phyloP scores from a whole-genome alignment of 2,113 vertebrate species.

The Beaufortia kweichowensis region DNA sequence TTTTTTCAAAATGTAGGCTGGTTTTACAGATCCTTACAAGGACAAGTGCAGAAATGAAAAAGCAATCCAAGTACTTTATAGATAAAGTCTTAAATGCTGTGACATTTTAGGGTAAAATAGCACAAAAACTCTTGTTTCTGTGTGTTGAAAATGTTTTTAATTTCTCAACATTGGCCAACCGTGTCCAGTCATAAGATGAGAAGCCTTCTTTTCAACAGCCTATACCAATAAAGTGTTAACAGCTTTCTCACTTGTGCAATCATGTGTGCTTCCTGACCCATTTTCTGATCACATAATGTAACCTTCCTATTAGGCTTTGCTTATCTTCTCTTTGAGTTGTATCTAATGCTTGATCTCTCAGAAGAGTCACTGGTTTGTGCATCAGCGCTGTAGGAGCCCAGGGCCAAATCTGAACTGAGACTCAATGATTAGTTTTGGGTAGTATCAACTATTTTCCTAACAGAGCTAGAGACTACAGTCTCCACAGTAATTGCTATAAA shows the following conservation, averaged over 20 bases:
- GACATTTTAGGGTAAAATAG: not conserved
- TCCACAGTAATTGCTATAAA: conserved; percentile 37
- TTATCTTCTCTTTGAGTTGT: conserved; percentile 40
- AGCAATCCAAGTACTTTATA: not conserved
- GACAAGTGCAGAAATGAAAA: not conserved
- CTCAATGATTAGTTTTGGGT: conserved; percentile 56
- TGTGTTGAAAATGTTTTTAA: not conserved
- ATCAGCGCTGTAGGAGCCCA: conserved; percentile 59
- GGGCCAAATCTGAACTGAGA: conserved; percentile 60
- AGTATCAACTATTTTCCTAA: conserved; percentile 61
- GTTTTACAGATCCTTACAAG: conserved; percentile 15
- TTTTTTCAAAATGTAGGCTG: not conserved
- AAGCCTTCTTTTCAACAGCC: no score
- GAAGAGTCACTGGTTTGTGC: conserved; percentile 62
- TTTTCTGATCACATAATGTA: not conserved
- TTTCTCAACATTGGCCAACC: not conserved
- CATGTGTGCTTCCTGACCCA: not conserved
- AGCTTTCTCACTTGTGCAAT: not conserved
- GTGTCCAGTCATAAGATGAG: not conserved
- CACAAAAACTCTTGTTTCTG: not conserved
- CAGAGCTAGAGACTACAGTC: conserved; percentile 38
- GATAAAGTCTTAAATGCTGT: not conserved
- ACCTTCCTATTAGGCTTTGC: not conserved
- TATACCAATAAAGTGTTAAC: not conserved
- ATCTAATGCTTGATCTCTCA: conserved; percentile 51